A percentile compares a stretch with the other conserved stretches of the same genome.
These are phyloP conservation scores for Gallirallus australis DNA, from an alignment of 2,797 vertebrate species.

Conservation along the genomic window DNA sequence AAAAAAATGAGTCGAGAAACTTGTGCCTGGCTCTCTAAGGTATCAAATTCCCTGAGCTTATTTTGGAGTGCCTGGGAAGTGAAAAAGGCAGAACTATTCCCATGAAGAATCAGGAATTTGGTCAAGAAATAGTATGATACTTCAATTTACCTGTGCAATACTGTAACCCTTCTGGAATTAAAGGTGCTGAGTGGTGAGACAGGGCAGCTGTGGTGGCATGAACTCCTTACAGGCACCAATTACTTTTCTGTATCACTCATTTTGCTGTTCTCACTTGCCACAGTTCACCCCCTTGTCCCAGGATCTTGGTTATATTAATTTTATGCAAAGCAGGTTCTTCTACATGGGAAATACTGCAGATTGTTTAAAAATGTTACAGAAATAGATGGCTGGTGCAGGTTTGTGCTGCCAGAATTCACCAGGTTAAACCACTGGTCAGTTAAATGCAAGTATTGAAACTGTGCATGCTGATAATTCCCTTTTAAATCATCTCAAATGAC, in stretches of 20 bases:
- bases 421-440: not conserved
- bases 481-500: slow-evolving; percentile 5
- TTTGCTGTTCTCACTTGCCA: not conserved
- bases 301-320: not conserved
- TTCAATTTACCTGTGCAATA: not conserved
- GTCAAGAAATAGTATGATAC: not conserved
- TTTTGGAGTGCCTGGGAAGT: not conserved
- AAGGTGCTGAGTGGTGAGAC: not conserved
- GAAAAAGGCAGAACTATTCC: not conserved
- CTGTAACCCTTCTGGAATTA: not conserved
- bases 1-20: not conserved
- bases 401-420: not conserved
- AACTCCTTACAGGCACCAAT: not conserved
- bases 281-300: not conserved
- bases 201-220: not conserved
- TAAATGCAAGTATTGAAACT: not conserved
- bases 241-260: not conserved
- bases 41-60: not conserved
- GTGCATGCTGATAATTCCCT: not conserved
- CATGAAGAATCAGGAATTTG: not conserved
- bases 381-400: not conserved
- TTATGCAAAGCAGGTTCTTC: not conserved
- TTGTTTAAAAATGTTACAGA: not conserved
- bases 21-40: not conserved
- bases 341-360: not conserved